Percentiles rank a stretch among this genome's conserved stretches.
These are phyloP conservation scores for Neolamprologus variostigma DNA, from an alignment of 2,113 vertebrate species.

Conservation along the genomic window DNA sequence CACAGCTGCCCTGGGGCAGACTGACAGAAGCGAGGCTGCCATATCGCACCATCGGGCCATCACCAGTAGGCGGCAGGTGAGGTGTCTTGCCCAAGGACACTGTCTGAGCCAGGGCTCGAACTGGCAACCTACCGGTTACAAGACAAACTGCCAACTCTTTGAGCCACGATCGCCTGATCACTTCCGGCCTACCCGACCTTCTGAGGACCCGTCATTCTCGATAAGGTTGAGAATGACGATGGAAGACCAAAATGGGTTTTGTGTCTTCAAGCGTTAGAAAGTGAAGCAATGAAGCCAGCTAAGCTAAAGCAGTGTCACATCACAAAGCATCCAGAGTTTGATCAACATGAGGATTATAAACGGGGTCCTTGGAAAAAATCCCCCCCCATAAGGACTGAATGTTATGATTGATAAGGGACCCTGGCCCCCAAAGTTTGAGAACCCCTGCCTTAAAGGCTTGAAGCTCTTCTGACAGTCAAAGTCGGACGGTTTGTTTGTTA, in stretches of 20 bases:
- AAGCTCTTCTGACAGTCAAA: not conserved
- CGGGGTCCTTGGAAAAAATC: fast-evolving
- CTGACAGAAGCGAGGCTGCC: not conserved
- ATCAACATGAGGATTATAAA: not conserved
- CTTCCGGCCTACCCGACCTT: not conserved
- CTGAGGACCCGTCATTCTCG: not conserved
- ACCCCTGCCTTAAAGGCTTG: not conserved
- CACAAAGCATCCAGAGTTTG: not conserved
- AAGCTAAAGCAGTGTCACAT: not conserved
- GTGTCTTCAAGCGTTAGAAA: fast-evolving
- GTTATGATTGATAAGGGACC: not conserved
- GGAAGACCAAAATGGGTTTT: not conserved
- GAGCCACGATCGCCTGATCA: fast-evolving
- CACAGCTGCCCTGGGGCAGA: no score
- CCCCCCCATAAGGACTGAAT: not conserved
- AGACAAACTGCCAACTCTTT: not conserved
- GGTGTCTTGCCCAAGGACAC: not conserved
- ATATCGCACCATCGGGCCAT: fast-evolving
- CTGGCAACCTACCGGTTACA: not conserved
- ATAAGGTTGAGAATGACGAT: not conserved
- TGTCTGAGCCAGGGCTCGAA: fast-evolving
- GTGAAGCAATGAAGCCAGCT: not conserved
- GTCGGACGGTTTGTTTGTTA: not conserved
- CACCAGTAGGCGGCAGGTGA: not conserved
- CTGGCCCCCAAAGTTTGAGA: not conserved